Evolutionary conservation across 2,113 vertebrate species (phyloP).

Genomic region (Alosa alosa): DNA sequence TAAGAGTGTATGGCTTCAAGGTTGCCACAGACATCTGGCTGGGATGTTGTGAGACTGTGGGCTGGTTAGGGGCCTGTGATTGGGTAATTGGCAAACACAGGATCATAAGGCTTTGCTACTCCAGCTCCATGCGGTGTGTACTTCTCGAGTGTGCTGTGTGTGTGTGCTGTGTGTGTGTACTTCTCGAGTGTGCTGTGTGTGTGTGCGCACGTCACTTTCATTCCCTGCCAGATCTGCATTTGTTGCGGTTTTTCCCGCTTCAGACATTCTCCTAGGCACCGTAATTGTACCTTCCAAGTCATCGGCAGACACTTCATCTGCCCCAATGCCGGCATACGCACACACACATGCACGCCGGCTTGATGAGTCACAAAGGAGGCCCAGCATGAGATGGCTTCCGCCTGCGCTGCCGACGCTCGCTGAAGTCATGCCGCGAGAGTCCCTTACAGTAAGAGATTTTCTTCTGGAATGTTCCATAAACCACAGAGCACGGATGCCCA

Average conservation of each 20-base stretch:
- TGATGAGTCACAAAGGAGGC: not conserved
- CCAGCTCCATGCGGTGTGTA: slow-evolving; percentile 2
- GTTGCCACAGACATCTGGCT: slow-evolving; percentile 39
- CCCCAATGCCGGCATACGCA: slow-evolving; percentile 40
- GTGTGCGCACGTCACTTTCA: slow-evolving; percentile 38
- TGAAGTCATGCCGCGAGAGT: not conserved
- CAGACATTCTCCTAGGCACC: slow-evolving; percentile 43
- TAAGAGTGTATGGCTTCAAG: slow-evolving; percentile 27
- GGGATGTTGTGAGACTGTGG: slow-evolving; percentile 16
- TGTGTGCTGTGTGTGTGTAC: too few species aligned
- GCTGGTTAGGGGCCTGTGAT: slow-evolving; percentile 41
- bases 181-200: too few species aligned
- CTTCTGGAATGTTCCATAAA: not conserved
- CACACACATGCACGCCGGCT: not conserved
- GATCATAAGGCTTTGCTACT: slow-evolving; percentile 32
- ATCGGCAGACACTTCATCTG: slow-evolving; percentile 53
- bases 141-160: too few species aligned
- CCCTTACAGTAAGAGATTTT: not conserved
- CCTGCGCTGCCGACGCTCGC: not conserved
- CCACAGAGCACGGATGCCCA: not conserved
- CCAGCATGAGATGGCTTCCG: slow-evolving; percentile 18
- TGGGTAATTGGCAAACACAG: slow-evolving; percentile 46
- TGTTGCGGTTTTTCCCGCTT: slow-evolving; percentile 28
- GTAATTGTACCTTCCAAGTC: slow-evolving; percentile 51
- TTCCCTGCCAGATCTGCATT: slow-evolving; percentile 42